These are phyloP conservation scores for Cephalopterus ornatus DNA, from an alignment of 2,113 vertebrate species.

Conservation along the genomic window DNA sequence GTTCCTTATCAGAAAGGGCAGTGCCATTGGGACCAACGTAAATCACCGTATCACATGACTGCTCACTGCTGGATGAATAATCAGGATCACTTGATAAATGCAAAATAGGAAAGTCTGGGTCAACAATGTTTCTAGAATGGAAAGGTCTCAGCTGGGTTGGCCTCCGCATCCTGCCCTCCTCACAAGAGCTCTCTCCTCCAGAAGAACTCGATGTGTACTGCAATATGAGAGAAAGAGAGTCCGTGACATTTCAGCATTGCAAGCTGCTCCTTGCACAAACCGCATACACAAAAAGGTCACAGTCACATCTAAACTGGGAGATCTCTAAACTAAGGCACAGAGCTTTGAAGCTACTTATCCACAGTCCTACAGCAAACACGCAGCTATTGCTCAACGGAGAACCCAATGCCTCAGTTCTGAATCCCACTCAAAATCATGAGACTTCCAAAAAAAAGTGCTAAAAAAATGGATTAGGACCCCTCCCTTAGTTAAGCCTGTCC, in stretches of 20 bases:
- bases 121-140: conserved; percentile 82
- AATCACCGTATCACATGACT: conserved; percentile 98
- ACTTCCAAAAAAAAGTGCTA: not conserved
- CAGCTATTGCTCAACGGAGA: not conserved
- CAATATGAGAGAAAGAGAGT: conserved; percentile 17
- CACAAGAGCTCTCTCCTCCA: conserved; percentile 96
- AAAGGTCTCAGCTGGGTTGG: conserved; percentile 94
- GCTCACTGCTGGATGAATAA: conserved; percentile 97
- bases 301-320: not conserved
- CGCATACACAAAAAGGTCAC: not conserved
- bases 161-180: conserved; percentile 94
- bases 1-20: conserved; percentile 92
- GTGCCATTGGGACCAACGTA: conserved; percentile 94
- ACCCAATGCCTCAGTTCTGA: not conserved
- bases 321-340: not conserved
- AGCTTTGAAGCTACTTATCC: not conserved
- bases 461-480: not conserved
- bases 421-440: not conserved
- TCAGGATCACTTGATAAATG: conserved; percentile 92
- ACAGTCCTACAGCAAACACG: not conserved
- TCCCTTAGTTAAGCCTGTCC: not conserved
- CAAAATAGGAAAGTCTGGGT: conserved; percentile 85
- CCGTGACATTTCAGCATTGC: not conserved
- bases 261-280: not conserved
- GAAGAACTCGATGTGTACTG: conserved; percentile 98